These are phyloP conservation scores for Aplysia californica DNA, from an alignment of 1,140 invertebrate genomes.

Conservation along the genomic window DNA sequence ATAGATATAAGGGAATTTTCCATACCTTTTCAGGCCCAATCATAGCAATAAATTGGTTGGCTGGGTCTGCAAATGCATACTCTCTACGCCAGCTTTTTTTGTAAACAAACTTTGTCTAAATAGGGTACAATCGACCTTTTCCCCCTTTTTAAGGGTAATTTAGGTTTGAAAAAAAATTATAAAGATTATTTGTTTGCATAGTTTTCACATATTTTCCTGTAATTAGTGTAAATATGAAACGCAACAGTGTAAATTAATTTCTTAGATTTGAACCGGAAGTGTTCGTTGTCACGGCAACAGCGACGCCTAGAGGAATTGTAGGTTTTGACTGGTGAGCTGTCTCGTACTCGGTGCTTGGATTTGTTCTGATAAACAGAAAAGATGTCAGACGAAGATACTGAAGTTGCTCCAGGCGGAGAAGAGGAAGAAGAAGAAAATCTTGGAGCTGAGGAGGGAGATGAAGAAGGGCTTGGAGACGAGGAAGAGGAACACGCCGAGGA, in stretches of 20 bases:
- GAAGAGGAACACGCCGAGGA: constrained; percentile 39
- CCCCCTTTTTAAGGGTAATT: background rate
- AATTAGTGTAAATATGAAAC: background rate
- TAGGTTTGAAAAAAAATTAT: background rate
- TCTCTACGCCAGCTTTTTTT: background rate
- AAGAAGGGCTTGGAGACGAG: constrained; percentile 44
- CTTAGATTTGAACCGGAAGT: constrained; percentile 3
- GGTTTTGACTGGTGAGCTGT: too few species aligned
- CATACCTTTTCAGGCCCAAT: constrained; percentile 8
- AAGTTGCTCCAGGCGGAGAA: background rate
- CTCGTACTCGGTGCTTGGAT: too few species aligned
- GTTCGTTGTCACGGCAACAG: constrained; percentile 8
- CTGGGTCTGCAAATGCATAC: background rate
- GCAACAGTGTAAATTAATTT: too few species aligned
- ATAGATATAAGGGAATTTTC: background rate
- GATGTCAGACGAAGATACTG: too few species aligned
- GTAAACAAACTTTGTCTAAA: background rate
- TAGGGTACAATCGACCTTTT: background rate
- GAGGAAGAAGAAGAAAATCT: background rate
- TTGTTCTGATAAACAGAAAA: too few species aligned
- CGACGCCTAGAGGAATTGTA: too few species aligned
- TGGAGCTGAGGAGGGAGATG: constrained; percentile 37
- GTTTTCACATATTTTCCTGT: background rate
- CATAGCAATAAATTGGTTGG: constrained; percentile 5
- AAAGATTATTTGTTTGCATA: background rate